Base-by-base conservation (phyloP, 2,113 vertebrate genomes). In the Clupea harengus region DNA sequence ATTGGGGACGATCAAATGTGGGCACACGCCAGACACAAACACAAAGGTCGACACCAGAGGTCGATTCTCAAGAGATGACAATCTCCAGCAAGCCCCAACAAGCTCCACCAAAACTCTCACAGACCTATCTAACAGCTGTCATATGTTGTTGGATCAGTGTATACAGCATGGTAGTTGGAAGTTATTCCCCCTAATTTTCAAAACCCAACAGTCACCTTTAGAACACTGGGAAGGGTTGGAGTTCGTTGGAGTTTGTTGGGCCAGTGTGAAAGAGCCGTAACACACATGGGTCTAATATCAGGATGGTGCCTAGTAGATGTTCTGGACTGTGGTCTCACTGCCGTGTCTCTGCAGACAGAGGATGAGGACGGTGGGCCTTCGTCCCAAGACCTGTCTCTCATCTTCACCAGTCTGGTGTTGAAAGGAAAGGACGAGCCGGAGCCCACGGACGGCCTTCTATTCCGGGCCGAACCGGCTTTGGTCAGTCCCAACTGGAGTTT, bases 381-480 rank as follows among this genome's bases (percentile, higher is more conserved):
- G 94, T 94, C 96, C 92, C 95, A 95, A 92, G 96, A 97, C 92
- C 96, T 96, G 88, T 93, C 95, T 93, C 95, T 96, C 95, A 95
- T 96, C 94, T 96, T 95, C 94, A 91, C 92, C 89, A 92, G 89
- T 93, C 95, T 96, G 92, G 94, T 95, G 92, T 91, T 95, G 91
- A 93, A 89, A 90, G 92, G 91, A 89, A 91, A 89, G 90, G 93
- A 96, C 94, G 96, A 96, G 90, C 95, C 94, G 92, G 95, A 94
- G 91, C 94, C 94, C 91, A 86, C 93, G 91, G 97, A 96, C 95
- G 93, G 93, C 93, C 93, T 95, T 92, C 91, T 98, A 93, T 98
- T 97, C 94, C 96, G 91, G 94, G 97, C 97, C 93, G 96, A 98
- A 92, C 95, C 97, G 90, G 97, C 97, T 96, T 94, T 98, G 97